Evolutionary conservation across 2,888 invertebrate species (phyloP), one percentile per base, ranked within the genome.

Genomic region (Carpatolechia fugitivella): DNA sequence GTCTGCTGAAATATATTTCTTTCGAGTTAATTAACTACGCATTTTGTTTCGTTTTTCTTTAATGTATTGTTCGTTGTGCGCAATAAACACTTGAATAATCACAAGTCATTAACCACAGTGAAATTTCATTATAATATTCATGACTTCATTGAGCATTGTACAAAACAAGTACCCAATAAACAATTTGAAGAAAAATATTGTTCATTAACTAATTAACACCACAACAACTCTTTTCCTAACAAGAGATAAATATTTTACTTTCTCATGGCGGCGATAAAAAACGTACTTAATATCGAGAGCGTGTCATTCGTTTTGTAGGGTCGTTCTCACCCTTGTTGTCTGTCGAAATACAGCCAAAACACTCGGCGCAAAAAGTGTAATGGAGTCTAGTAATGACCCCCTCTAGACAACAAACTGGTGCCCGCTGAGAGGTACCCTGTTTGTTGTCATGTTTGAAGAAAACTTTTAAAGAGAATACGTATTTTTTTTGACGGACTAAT

Each of bases 301-400:
- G 69, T 78, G 78, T 85, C 82, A 82, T 84, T 82, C 80, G 80
- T 87, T 86, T 80, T 76, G 83, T 80, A 80, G 87, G 88, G 88
- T 85, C 82, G 87, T 89, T 88, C 78, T 80, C 88, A 88, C 89
- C 89, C 89, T 89, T 88, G 88, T 89, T 85, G 72, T 20, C 29
- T 13, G 16, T 16, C 10, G 40, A 10, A 11, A 11, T 82, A 87
- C 85, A 83, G 79, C 79, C 84, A 84, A 85, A 89, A 88, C 89
- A 88, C 87, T 89, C 85, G 86, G 87, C 86, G 82, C 87, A 89
- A 89, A 88, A 89, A 89, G 82, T 85, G 87, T 89, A 87, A 88
- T 89, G 85, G 85, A 82, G 85, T 85, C 84, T 74, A 74, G 86
- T 87, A 88, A 89, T 88, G 85, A 88, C 86, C 86, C 87, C 87